These are phyloP conservation scores for Delia radicum DNA, from an alignment of 1,140 invertebrate genomes.

Conservation along the genomic window DNA sequence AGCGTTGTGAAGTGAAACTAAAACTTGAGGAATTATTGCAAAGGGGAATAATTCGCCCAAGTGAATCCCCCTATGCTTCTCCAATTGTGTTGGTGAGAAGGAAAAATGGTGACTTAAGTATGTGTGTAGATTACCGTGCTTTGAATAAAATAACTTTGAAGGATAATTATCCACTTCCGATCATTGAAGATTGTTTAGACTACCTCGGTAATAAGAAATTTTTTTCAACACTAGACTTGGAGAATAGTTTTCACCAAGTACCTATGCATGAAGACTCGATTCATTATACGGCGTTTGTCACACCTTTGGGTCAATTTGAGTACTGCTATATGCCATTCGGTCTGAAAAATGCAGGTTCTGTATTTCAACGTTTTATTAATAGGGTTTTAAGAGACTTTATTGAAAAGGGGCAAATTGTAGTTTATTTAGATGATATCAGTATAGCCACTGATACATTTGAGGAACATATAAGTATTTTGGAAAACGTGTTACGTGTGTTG, in stretches of 20 bases:
- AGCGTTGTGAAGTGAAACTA: background rate
- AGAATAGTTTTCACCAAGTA: background rate
- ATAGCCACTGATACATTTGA: background rate
- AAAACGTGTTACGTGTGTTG: background rate
- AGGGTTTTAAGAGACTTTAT: slow-evolving; percentile 36
- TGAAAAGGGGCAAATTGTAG: background rate
- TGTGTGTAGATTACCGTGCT: background rate
- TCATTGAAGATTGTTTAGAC: slow-evolving; percentile 3
- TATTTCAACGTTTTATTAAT: slow-evolving; percentile 55
- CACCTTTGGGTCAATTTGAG: slow-evolving; percentile 54
- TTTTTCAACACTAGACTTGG: background rate
- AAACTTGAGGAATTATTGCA: background rate
- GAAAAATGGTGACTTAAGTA: slow-evolving; percentile 8
- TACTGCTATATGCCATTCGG: slow-evolving; percentile 54
- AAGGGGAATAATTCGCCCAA: background rate
- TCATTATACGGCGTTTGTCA: slow-evolving; percentile 53
- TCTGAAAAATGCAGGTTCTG: slow-evolving; percentile 28
- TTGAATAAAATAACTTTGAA: background rate
- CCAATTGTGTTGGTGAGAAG: slow-evolving; percentile 13
- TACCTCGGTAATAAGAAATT: background rate
- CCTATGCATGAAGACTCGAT: background rate
- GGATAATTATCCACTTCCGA: background rate
- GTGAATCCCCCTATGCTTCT: slow-evolving; percentile 14
- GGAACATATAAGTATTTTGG: slow-evolving; percentile 21
- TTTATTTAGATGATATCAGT: slow-evolving; percentile 29